Base-by-base conservation (phyloP, 2,888 invertebrate genomes). In the Harpalus rufipes region DNA sequence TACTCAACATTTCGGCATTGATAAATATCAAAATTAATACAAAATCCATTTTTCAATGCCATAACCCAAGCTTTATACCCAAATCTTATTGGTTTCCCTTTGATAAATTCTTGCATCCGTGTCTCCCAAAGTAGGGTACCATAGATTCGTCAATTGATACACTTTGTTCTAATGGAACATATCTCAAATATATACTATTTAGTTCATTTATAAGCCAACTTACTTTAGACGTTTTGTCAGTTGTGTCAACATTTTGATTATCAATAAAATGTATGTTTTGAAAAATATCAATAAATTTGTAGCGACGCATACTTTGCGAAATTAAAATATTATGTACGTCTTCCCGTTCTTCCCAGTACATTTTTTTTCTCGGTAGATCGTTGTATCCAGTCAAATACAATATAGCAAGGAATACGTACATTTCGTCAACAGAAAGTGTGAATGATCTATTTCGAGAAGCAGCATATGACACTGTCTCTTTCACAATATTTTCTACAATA, bases 1-100 rank as follows among this genome's bases (percentile, higher is more conserved):
- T n/a, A 6, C 61, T 61, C 61, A 3, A 3, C 10, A 61, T 14
- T 18, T 18, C 21, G 25, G 3, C 72, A 25, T 32, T 32, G 72
- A 32, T 72, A 72, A 72, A 72, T 41, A 18, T 72, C 72, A 72
- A 72, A 72, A 14, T 32, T 72, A 6, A 72, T n/a, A 72, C 39
- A 41, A 14, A 32, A 72, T 32, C 32, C 72, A 32, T 4, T 14
- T 72, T 32, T 32, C 2, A 39, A 41, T 41, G 39, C 44, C 18
- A 72, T n/a, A 7, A 32, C 39, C 72, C 72, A 72, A 3, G 14
- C 72, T 72, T 72, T 72, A 12, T 41, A 72, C 10, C 39, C 72
- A 32, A 72, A 72, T 72, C 72, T 72, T 8, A 72, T 72, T 2
- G 72, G 72, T 41, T 72, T 72, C 14, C 72, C 72, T 41, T 18